Conservation (phyloP, 2,797 vertebrate genomes). For the Phalloptychus januarius region DNA sequence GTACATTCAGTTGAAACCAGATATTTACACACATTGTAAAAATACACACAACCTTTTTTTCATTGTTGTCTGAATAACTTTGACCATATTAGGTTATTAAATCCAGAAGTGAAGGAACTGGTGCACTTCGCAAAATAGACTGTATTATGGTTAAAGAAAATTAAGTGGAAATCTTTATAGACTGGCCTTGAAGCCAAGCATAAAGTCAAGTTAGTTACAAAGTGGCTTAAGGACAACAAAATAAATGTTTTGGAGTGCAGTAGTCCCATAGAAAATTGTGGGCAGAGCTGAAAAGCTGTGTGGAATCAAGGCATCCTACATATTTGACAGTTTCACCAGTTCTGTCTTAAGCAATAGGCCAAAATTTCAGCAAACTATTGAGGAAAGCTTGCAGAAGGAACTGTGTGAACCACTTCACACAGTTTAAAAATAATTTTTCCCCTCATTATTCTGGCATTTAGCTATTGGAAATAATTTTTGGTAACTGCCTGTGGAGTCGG, state of each 20-base stretch:
- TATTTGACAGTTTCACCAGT: not conserved
- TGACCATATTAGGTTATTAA: not conserved
- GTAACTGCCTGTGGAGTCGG: not conserved
- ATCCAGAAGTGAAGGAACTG: not conserved
- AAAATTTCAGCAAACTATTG: not conserved
- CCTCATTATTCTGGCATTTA: not conserved
- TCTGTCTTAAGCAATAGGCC: not conserved
- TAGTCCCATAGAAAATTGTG: not conserved
- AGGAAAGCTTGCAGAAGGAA: not conserved
- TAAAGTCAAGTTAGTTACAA: not conserved
- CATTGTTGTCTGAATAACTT: not conserved
- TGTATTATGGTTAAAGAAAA: not conserved
- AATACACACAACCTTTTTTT: not conserved
- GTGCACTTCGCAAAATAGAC: not conserved
- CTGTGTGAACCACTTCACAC: not conserved
- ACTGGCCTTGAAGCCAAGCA: not conserved
- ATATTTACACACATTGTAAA: not conserved
- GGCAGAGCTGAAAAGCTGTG: not conserved
- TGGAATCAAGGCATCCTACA: not conserved
- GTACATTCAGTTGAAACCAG: constrained; percentile 59
- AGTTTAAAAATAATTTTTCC: not conserved
- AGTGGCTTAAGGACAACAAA: not conserved
- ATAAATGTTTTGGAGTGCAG: not conserved
- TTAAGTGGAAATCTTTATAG: not conserved
- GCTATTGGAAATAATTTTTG: not conserved